These are phyloP conservation scores for Drosophila melanica DNA, from an alignment of 1,140 invertebrate species.

Conservation along the genomic window DNA sequence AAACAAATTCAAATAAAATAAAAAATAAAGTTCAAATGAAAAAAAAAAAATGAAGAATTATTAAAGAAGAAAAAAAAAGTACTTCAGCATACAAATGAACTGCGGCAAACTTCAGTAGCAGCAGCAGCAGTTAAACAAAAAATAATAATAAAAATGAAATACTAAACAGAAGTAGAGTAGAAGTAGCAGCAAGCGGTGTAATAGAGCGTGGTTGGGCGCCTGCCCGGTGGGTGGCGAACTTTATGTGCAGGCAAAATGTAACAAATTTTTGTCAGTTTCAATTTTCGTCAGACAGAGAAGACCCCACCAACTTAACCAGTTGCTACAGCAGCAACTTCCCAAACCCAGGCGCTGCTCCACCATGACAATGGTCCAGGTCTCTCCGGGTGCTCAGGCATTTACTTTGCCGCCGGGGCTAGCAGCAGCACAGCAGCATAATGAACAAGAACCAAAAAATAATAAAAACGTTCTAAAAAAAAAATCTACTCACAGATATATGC, in stretches of 20 bases:
- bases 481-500: slow-evolving; percentile 63
- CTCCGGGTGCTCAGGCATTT: slow-evolving; percentile 71
- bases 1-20: slow-evolving; percentile 17
- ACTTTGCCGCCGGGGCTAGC: slow-evolving; percentile 75
- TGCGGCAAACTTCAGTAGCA: slow-evolving; percentile 69
- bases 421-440: slow-evolving; percentile 76
- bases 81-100: slow-evolving; percentile 75
- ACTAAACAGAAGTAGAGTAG: slow-evolving; percentile 30
- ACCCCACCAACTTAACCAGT: slow-evolving; percentile 35
- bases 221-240: slow-evolving; percentile 47
- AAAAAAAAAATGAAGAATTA: slow-evolving; percentile 17
- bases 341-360: slow-evolving; percentile 16
- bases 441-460: slow-evolving; percentile 68
- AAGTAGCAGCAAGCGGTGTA: slow-evolving; percentile 60
- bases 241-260: slow-evolving; percentile 78
- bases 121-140: slow-evolving; percentile 68
- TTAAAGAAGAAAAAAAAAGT: slow-evolving; percentile 24
- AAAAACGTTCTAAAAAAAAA: slow-evolving; percentile 21
- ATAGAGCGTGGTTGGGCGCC: slow-evolving; percentile 57
- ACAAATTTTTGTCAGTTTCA: slow-evolving; percentile 83
- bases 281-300: slow-evolving; percentile 62
- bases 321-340: not conserved
- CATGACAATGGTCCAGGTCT: slow-evolving; percentile 76
- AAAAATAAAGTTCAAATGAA: slow-evolving; percentile 45
- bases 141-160: slow-evolving; percentile 27